Conservation (phyloP, 2,113 vertebrate species). For the Pterocles gutturalis region DNA sequence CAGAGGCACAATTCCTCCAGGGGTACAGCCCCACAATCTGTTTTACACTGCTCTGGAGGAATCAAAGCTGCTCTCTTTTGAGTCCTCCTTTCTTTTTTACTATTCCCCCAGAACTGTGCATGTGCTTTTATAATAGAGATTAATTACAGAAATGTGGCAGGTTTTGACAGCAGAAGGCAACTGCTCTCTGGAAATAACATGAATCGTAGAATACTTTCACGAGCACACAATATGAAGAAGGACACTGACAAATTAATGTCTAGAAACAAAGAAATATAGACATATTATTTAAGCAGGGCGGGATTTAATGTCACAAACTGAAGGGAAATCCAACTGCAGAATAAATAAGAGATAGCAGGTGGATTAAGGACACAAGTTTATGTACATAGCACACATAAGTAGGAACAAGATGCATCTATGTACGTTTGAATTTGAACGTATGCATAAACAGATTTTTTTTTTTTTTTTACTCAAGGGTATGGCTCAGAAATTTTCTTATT, state of each 20-base stretch:
- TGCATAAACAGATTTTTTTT: neutral
- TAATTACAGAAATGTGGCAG: conserved; percentile 17
- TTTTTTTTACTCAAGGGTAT: neutral
- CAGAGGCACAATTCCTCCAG: neutral
- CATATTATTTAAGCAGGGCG: neutral
- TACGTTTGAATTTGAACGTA: neutral
- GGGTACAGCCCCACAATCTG: neutral
- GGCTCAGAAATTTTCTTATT: neutral
- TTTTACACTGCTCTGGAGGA: neutral
- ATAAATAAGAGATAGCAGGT: neutral
- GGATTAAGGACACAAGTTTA: neutral
- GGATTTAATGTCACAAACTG: conserved; percentile 34
- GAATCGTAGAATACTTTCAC: neutral
- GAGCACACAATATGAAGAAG: neutral
- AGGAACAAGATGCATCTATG: neutral
- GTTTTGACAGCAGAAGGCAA: conserved; percentile 22
- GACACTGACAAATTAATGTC: neutral
- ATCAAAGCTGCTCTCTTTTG: neutral
- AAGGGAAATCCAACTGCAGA: conserved; percentile 43
- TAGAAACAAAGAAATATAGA: conserved; percentile 1
- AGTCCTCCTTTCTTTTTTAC: neutral
- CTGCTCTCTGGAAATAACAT: neutral
- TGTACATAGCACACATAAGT: neutral
- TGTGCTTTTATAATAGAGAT: conserved; percentile 20
- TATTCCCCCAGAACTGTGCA: neutral